A percentile compares a stretch with the other conserved stretches of the same genome.
Conservation (phyloP, 2,888 invertebrate species). For the Scaptodrosophila latifasciaeformis region DNA sequence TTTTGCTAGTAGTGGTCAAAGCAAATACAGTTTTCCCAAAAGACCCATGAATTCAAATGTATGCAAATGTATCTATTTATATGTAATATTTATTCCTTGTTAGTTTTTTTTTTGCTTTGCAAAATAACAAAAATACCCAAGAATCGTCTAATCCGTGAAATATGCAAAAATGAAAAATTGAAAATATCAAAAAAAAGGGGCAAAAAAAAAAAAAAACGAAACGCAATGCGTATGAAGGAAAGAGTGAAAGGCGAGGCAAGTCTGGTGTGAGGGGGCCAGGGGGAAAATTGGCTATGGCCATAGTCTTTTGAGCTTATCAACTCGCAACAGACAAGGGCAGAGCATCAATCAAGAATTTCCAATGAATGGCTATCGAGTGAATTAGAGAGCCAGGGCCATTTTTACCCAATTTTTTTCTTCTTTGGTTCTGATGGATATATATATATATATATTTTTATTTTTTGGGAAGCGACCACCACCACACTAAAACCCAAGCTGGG, state of each 20-base stretch:
- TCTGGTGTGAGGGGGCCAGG: neutral
- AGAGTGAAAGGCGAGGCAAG: neutral
- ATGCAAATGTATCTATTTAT: too few relatives aligned
- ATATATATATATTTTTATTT: slow-evolving; percentile 4
- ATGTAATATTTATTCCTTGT: too few relatives aligned
- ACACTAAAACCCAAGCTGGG: slow-evolving; percentile 14
- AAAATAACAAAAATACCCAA: too few relatives aligned
- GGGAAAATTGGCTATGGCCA: neutral
- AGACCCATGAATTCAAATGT: too few relatives aligned
- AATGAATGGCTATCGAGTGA: slow-evolving; percentile 70
- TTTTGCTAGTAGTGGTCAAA: too few relatives aligned
- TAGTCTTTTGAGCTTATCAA: slow-evolving; percentile 61
- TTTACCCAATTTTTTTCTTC: slow-evolving; percentile 33
- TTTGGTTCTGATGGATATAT: slow-evolving; percentile 18
- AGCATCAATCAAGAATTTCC: slow-evolving; percentile 72
- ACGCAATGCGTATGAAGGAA: too few relatives aligned
- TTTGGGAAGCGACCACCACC: slow-evolving; percentile 23
- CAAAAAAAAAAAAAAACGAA: slow-evolving; percentile 17
- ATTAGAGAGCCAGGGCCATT: slow-evolving; percentile 61
- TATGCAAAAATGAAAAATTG: slow-evolving; percentile 59
- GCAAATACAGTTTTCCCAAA: too few relatives aligned
- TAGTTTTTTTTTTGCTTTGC: too few relatives aligned
- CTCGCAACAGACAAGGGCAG: slow-evolving; percentile 58
- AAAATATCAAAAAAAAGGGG: slow-evolving; percentile 21
- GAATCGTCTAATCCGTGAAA: slow-evolving; percentile 50